These are phyloP conservation scores for Myopa tessellatipennis DNA, from an alignment of 2,888 invertebrate species.

Conservation along the genomic window DNA sequence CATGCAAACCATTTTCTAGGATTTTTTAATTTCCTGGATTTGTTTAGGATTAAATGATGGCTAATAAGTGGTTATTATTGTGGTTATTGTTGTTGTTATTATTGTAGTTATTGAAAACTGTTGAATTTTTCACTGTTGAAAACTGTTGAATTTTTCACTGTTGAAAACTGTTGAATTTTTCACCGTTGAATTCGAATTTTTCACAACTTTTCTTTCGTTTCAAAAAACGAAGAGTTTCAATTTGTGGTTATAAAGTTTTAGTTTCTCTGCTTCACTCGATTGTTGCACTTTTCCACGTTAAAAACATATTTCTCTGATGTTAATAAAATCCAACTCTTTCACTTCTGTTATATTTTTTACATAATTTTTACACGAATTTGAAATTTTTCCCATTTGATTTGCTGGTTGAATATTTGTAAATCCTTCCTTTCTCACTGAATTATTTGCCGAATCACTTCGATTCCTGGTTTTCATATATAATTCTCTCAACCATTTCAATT, in stretches of 20 bases:
- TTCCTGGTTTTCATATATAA: not conserved
- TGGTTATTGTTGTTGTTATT: not conserved
- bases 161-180: not conserved
- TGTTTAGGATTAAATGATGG: not conserved
- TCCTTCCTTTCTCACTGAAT: not conserved
- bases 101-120: not conserved
- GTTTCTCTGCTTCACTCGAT: no score
- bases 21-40: not conserved
- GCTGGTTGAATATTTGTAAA: not conserved
- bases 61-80: no score
- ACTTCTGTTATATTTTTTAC: not conserved
- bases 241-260: not conserved
- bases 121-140: not conserved
- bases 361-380: not conserved
- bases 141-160: not conserved
- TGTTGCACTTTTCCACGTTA: no score
- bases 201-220: not conserved
- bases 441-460: not conserved
- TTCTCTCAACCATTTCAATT: conserved; percentile 1
- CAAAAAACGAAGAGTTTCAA: not conserved
- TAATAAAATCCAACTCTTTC: not conserved
- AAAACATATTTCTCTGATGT: not conserved
- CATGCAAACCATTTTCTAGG: not conserved
- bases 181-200: not conserved
- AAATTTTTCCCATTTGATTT: not conserved